Evolutionary conservation across 2,113 vertebrate species (phyloP).

Genomic region (Cercopithecus mona): DNA sequence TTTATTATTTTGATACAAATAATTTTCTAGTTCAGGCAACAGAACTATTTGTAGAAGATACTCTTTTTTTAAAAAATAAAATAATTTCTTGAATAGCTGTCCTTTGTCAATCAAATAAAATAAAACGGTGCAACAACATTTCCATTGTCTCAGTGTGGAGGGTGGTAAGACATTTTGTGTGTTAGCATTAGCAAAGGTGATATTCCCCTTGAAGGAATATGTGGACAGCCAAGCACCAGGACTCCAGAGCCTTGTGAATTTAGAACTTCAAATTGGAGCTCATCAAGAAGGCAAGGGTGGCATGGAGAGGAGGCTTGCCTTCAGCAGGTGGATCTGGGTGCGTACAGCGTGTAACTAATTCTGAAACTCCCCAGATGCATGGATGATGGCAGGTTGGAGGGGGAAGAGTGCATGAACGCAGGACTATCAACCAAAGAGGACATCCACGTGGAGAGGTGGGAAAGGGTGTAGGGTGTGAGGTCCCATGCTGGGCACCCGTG

Average conservation of each 20-base stretch:
- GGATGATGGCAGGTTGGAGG: neutral
- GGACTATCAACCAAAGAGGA: neutral
- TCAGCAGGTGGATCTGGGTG: neutral
- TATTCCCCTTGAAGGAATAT: neutral
- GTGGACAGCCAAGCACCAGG: rapidly evolving
- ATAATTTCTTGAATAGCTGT: neutral
- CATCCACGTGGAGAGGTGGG: rapidly evolving
- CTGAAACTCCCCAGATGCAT: neutral
- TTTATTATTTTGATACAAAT: neutral
- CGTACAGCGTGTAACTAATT: neutral
- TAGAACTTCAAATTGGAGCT: neutral
- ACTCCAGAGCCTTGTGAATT: neutral
- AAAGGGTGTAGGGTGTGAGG: neutral
- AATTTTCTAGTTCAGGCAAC: neutral
- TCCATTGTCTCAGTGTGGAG: neutral
- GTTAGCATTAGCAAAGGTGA: neutral
- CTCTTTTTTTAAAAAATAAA: neutral
- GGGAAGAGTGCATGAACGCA: neutral
- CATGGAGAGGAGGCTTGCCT: neutral
- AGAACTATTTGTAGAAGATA: neutral
- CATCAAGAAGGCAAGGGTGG: too few relatives aligned
- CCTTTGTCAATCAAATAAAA: neutral
- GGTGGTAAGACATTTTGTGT: neutral
- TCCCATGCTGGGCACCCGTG: too few relatives aligned
- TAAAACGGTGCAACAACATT: neutral